These are phyloP conservation scores for Acanthochromis polyacanthus DNA, from an alignment of 2,113 vertebrate species.

Conservation along the genomic window DNA sequence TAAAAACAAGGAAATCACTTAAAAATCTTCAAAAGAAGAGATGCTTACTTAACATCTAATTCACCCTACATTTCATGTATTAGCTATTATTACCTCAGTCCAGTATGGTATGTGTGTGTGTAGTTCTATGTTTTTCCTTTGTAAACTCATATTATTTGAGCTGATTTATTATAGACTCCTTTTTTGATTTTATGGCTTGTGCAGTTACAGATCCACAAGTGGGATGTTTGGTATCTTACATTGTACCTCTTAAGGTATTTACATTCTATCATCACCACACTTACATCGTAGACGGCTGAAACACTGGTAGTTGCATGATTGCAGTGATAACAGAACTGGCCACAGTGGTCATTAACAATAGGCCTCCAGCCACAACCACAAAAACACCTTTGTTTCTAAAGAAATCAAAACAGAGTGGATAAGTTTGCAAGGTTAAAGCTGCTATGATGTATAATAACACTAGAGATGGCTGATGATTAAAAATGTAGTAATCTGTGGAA, in stretches of 20 bases:
- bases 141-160: too few relatives aligned
- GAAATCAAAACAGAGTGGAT: conserved; percentile 12
- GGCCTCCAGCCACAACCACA: conserved; percentile 65
- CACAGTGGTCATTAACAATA: conserved; percentile 79
- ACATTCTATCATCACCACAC: not conserved
- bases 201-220: too few relatives aligned
- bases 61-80: not conserved
- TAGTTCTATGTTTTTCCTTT: too few relatives aligned
- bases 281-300: conserved; percentile 81
- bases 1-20: conserved; percentile 4
- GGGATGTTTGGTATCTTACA: too few relatives aligned
- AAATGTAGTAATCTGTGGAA: not conserved
- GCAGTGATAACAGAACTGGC: conserved; percentile 81
- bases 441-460: not conserved
- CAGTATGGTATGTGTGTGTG: not conserved
- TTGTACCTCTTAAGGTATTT: not conserved
- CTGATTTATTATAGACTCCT: too few relatives aligned
- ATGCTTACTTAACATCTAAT: not conserved
- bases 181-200: too few relatives aligned
- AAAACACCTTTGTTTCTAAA: conserved; percentile 82
- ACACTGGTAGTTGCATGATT: conserved; percentile 82
- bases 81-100: not conserved
- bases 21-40: not conserved
- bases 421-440: not conserved
- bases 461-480: too few relatives aligned